Evolutionary conservation across 2,113 vertebrate species (phyloP), one percentile per base, ranked within the genome.

Genomic region (Murina feae): DNA sequence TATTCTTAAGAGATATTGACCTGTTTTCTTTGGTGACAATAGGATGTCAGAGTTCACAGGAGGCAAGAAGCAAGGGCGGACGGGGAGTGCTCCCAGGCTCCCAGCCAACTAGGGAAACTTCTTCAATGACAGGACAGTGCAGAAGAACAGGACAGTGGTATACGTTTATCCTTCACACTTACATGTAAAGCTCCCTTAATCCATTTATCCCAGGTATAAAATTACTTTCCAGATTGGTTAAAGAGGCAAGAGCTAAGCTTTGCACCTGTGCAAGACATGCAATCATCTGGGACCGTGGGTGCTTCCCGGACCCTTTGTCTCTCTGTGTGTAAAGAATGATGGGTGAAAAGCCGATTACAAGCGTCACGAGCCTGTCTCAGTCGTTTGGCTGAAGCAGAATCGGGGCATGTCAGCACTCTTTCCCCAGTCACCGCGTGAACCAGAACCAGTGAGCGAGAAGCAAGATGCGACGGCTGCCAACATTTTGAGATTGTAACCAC

Each of bases 331-430:
- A 55, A 81, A 39, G 12, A 60, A 58, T 51, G 58, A 79, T 35
- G 23, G 89, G 79, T 66, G 63, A 86, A 74, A 94, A 94, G 49
- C n/a, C 63, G 69, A 12, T 86, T 93, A 42, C 88, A 90, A 94
- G 74, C 65, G 83, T 39, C 58, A 37, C 3, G 23, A 71, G 37
- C 11, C 74, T 49, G 37, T 75, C 68, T 91, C 37, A 37, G 30
- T 87, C 39, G 23, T 69, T 32, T 51, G 86, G 13, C 66, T 51
- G 8, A 78, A 78, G 65, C 65, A 76, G 65, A 82, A 75, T 47
- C n/a, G n/a, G 42, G 75, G 44, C 84, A 42, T 51, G 37, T 39
- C 80, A 76, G 49, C 16, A 44, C 66, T 53, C 9, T 32, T 90
- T 90, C 53, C 74, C 35, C 86, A 81, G 58, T 83, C 60, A 32